These are phyloP conservation scores for Dendroctonus valens DNA, from an alignment of 1,140 invertebrate genomes.

Conservation along the genomic window DNA sequence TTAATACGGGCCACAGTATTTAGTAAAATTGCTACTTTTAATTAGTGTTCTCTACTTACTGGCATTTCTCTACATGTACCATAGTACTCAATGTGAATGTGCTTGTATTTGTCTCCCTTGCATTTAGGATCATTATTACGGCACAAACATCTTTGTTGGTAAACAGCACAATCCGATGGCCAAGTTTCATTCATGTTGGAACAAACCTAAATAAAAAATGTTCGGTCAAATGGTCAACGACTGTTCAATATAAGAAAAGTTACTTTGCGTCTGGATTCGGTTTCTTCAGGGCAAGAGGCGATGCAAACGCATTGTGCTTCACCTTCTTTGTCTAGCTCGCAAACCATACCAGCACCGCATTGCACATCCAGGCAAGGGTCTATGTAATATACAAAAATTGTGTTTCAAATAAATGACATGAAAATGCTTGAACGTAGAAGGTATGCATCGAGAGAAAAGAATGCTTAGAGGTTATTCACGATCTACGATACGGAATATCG, in stretches of 20 bases:
- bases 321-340: slow-evolving; percentile 70
- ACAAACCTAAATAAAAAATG: slow-evolving; percentile 62
- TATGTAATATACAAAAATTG: slow-evolving; percentile 14
- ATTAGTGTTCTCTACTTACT: slow-evolving; percentile 52
- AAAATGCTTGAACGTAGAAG: neutral
- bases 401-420: slow-evolving; percentile 1
- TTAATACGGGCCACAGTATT: no score
- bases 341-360: slow-evolving; percentile 87
- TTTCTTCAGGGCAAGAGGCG: slow-evolving; percentile 75
- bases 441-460: neutral
- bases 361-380: slow-evolving; percentile 82
- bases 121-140: slow-evolving; percentile 73
- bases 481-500: no score
- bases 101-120: slow-evolving; percentile 69
- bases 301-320: slow-evolving; percentile 85
- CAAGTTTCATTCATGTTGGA: slow-evolving; percentile 93
- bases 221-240: neutral
- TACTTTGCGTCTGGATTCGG: slow-evolving; percentile 69
- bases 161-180: slow-evolving; percentile 87
- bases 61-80: slow-evolving; percentile 77
- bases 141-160: slow-evolving; percentile 87
- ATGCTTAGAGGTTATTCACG: neutral
- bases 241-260: neutral
- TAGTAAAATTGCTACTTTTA: no score
- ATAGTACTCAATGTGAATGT: slow-evolving; percentile 93